A percentile compares a stretch with the other conserved stretches of the same genome.
phyloP scores from a whole-genome alignment of 2,888 invertebrate species.

The Eupithecia tripunctaria region DNA sequence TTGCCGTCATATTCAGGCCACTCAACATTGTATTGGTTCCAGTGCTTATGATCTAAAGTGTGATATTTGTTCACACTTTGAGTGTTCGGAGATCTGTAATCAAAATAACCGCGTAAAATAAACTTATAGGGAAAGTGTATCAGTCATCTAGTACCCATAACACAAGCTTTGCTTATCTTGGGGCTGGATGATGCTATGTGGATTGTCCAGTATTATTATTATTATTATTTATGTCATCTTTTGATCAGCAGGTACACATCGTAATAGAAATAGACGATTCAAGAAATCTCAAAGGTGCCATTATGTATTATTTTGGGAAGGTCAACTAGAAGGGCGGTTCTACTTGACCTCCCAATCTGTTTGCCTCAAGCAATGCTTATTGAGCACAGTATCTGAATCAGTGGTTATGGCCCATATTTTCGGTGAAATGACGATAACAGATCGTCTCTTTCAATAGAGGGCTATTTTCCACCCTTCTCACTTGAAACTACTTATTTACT shows the following conservation, averaged over 20 bases:
- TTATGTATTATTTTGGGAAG: not conserved
- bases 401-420: not conserved
- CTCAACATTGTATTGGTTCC: conserved; percentile 88
- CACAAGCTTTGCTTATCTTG: too few relatives aligned
- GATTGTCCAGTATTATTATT: too few relatives aligned
- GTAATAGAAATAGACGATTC: not conserved
- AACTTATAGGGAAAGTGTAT: not conserved
- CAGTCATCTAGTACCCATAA: too few relatives aligned
- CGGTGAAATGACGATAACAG: not conserved
- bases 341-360: not conserved
- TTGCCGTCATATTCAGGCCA: conserved; percentile 93
- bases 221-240: not conserved
- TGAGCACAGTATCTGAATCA: not conserved
- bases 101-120: conserved; percentile 10
- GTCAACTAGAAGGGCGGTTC: not conserved
- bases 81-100: conserved; percentile 89
- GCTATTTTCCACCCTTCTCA: not conserved
- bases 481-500: not conserved
- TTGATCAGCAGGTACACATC: not conserved
- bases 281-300: not conserved
- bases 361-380: not conserved
- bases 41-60: conserved; percentile 86
- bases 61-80: conserved; percentile 87
- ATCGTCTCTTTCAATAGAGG: not conserved
- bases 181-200: too few relatives aligned